Conservation (phyloP, 2,113 vertebrate genomes). For the Empidonax traillii region DNA sequence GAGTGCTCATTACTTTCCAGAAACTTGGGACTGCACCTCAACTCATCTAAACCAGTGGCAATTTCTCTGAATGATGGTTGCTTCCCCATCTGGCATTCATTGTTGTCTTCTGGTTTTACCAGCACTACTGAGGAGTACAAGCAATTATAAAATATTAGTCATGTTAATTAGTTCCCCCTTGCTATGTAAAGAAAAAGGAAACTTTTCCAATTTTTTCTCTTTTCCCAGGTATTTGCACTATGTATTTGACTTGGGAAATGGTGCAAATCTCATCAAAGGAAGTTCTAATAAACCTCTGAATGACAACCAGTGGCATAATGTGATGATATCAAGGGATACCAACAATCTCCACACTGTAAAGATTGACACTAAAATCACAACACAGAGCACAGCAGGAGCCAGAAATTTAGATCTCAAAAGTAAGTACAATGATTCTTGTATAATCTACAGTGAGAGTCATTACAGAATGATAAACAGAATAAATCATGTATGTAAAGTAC, state of each 20-base stretch:
- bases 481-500: not conserved
- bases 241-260: slow-evolving; percentile 95
- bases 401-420: slow-evolving; percentile 97
- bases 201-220: slow-evolving; percentile 42
- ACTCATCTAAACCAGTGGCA: not conserved
- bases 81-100: not conserved
- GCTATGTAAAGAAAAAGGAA: slow-evolving; percentile 47
- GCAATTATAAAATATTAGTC: not conserved
- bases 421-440: slow-evolving; percentile 64
- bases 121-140: not conserved
- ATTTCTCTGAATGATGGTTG: not conserved
- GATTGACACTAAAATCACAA: slow-evolving; percentile 95
- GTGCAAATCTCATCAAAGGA: slow-evolving; percentile 95
- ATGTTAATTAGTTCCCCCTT: not conserved
- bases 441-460: not conserved
- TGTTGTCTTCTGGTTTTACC: not conserved
- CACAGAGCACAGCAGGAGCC: slow-evolving; percentile 92
- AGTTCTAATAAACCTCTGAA: slow-evolving; percentile 96
- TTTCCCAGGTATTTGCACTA: slow-evolving; percentile 90
- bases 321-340: slow-evolving; percentile 95
- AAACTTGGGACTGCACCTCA: not conserved
- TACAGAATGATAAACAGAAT: not conserved
- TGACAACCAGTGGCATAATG: slow-evolving; percentile 98
- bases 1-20: not conserved
- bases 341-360: slow-evolving; percentile 97